These are phyloP conservation scores for Phenacoccus solenopsis DNA, from an alignment of 1,140 invertebrate genomes.

Conservation along the genomic window DNA sequence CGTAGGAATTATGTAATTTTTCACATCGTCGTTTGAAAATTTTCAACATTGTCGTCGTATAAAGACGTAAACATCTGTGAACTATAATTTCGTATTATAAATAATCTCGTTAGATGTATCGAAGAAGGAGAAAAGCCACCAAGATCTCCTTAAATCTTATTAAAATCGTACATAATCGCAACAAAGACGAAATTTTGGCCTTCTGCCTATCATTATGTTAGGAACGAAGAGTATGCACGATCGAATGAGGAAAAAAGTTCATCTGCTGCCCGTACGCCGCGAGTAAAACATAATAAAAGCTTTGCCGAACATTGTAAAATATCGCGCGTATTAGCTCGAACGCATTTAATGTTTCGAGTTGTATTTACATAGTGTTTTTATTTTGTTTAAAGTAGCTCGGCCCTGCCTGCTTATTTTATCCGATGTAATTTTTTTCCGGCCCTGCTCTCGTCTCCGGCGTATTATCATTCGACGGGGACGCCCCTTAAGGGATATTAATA, in stretches of 20 bases:
- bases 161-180: not conserved
- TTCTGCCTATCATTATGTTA: not conserved
- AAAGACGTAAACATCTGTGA: no score
- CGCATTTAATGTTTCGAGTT: not conserved
- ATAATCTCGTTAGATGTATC: no score
- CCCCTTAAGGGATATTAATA: not conserved
- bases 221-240: no score
- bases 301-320: not conserved
- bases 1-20: no score
- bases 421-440: not conserved
- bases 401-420: not conserved
- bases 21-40: no score
- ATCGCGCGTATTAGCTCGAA: not conserved
- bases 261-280: no score
- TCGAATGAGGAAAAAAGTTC: no score
- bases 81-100: no score
- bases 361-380: slow-evolving; percentile 3
- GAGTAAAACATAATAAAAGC: no score
- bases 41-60: no score
- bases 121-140: no score
- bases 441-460: not conserved
- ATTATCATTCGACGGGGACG: not conserved
- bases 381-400: not conserved
- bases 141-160: no score
- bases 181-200: not conserved